A percentile compares a stretch with the other conserved stretches of the same genome.
These are phyloP conservation scores for Phymastichus coffea DNA, from an alignment of 1,140 invertebrate genomes.

Conservation along the genomic window DNA sequence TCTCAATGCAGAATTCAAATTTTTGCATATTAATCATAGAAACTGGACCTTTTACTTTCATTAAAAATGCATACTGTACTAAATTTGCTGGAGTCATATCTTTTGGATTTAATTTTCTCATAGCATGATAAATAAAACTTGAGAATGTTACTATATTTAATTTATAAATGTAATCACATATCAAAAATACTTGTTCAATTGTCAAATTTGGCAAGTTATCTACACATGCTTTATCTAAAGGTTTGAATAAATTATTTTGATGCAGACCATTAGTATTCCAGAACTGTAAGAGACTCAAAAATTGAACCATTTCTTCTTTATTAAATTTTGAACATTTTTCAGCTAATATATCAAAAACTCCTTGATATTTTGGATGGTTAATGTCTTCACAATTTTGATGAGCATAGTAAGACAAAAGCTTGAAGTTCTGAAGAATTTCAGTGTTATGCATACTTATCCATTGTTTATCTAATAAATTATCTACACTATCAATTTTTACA, in stretches of 20 bases:
- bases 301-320: constrained; percentile 18
- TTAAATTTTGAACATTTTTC: not conserved
- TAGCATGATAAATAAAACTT: constrained; percentile 50
- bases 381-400: not conserved
- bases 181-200: constrained; percentile 49
- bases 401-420: constrained; percentile 29
- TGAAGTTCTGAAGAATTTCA: constrained; percentile 28
- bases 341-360: constrained; percentile 42
- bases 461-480: constrained; percentile 17
- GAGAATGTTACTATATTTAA: constrained; percentile 45
- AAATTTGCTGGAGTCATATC: constrained; percentile 55
- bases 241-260: not conserved
- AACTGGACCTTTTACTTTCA: constrained; percentile 49
- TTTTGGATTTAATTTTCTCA: constrained; percentile 54
- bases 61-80: constrained; percentile 59
- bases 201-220: constrained; percentile 22
- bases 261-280: not conserved
- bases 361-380: not conserved
- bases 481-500: constrained; percentile 5
- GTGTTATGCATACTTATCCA: constrained; percentile 10
- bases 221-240: not conserved
- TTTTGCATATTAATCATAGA: constrained; percentile 57
- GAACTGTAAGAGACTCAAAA: constrained; percentile 32
- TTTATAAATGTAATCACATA: constrained; percentile 57
- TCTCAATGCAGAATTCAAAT: constrained; percentile 55